Evolutionary conservation across 2,888 invertebrate genomes (phyloP).

Genomic region (Branchipolynoe longqiensis): DNA sequence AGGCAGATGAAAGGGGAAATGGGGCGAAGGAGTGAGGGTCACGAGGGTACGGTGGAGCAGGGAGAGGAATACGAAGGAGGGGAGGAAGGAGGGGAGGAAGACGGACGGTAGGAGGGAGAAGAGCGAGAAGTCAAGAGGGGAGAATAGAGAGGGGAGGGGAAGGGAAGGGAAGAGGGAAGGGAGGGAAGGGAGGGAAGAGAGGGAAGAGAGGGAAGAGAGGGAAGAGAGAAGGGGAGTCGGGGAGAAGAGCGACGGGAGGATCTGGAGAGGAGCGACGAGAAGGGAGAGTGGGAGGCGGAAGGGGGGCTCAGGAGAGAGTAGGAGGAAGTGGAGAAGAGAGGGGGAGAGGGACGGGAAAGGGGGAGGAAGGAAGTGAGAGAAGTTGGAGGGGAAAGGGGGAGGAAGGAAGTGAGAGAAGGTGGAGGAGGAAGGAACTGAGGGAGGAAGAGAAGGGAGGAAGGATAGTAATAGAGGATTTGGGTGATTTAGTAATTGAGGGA

Average conservation of each 20-base stretch:
- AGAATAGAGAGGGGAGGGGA: too few species aligned
- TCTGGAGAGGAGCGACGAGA: neutral
- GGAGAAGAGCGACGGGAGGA: neutral
- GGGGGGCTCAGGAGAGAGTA: neutral
- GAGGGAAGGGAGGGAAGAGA: neutral
- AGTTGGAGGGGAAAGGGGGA: neutral
- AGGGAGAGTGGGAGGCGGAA: neutral
- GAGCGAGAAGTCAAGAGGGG: too few species aligned
- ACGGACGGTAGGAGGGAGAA: neutral
- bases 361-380: neutral
- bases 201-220: neutral
- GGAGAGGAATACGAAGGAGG: neutral
- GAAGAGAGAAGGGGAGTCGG: neutral
- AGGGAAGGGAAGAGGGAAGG: neutral
- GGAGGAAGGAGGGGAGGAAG: neutral
- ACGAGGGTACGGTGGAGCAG: neutral
- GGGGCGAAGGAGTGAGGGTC: neutral
- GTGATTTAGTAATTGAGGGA: too few species aligned
- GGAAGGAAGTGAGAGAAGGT: neutral
- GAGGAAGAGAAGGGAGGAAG: slow-evolving; percentile 4
- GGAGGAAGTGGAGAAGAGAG: neutral
- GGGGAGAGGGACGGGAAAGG: neutral
- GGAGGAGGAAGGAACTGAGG: neutral
- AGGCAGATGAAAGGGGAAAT: too few species aligned
- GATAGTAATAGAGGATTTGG: too few species aligned